Percentiles rank a stretch among this genome's conserved stretches.
Evolutionary conservation across 2,797 vertebrate species (phyloP).

Genomic region (Uromys caudimaculatus): DNA sequence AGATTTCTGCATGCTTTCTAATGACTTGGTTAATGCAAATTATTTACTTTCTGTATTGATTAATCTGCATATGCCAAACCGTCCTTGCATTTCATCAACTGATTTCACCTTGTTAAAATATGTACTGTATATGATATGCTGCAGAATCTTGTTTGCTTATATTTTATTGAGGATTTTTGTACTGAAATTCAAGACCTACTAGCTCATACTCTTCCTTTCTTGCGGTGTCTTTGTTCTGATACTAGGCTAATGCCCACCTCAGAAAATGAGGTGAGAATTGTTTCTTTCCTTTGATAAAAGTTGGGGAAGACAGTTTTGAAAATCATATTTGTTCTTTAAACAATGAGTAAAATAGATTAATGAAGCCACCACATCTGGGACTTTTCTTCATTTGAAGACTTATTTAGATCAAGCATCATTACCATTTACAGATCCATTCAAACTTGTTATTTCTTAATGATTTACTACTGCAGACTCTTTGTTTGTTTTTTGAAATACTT

Average conservation of each 20-base stretch:
- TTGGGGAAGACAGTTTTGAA: neutral
- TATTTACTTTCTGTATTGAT: neutral
- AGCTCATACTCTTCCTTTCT: neutral
- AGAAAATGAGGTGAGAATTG: neutral
- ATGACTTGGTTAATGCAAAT: neutral
- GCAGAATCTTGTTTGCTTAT: neutral
- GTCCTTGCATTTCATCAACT: neutral
- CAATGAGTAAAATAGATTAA: neutral
- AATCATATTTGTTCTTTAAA: neutral
- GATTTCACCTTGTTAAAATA: neutral
- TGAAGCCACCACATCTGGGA: neutral
- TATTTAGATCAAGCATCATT: neutral
- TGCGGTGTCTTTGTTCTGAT: neutral
- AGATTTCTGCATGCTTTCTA: neutral
- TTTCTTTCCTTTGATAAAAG: neutral
- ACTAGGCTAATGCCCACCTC: neutral
- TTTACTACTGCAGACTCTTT: neutral
- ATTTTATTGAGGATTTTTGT: neutral
- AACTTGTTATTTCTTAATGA: neutral
- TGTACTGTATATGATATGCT: too few species aligned
- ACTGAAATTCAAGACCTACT: neutral
- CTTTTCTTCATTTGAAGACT: neutral
- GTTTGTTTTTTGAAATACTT: neutral
- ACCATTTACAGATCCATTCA: neutral
- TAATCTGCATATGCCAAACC: neutral